These are phyloP conservation scores for Distichodus sexfasciatus DNA, from an alignment of 2,797 vertebrate species.

Conservation along the genomic window DNA sequence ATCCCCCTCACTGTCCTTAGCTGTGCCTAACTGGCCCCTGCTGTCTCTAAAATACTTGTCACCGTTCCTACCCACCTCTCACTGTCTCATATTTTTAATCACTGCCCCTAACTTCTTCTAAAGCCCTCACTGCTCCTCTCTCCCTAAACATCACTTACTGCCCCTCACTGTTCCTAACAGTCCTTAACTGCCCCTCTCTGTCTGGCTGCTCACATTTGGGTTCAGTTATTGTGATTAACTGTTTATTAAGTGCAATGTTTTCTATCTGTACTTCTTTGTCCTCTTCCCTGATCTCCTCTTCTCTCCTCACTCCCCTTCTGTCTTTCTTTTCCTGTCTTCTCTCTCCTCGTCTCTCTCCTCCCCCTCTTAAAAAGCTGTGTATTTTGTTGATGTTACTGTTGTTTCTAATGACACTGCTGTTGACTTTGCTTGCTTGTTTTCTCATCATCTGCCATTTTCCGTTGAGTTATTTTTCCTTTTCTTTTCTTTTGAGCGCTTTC, in stretches of 20 bases:
- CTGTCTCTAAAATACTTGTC: too few relatives aligned
- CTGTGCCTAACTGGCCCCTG: too few relatives aligned
- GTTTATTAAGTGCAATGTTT: conserved; percentile 47
- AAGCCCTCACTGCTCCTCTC: neutral
- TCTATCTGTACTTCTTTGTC: conserved; percentile 10
- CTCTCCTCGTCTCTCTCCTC: conserved; percentile 38
- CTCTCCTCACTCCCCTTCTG: conserved; percentile 51
- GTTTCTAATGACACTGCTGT: conserved; percentile 45
- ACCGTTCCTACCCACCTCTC: too few relatives aligned
- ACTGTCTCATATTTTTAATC: neutral
- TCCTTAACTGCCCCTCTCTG: conserved; percentile 40
- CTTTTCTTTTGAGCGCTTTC: conserved; percentile 61
- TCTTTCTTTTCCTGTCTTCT: conserved; percentile 15
- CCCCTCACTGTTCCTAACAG: too few relatives aligned
- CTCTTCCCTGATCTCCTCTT: neutral
- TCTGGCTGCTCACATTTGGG: conserved; percentile 41
- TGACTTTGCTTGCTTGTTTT: conserved; percentile 34
- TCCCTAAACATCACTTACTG: too few relatives aligned
- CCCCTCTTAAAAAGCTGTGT: conserved; percentile 48
- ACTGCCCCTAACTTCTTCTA: neutral
- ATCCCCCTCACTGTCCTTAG: too few relatives aligned
- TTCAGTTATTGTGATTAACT: conserved; percentile 47
- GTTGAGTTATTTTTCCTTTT: conserved; percentile 46
- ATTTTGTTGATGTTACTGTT: conserved; percentile 55
- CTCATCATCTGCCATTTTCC: conserved; percentile 24